phyloP scores from a whole-genome alignment of 2,797 vertebrate genomes.

The Peromyscus melanophrys region DNA sequence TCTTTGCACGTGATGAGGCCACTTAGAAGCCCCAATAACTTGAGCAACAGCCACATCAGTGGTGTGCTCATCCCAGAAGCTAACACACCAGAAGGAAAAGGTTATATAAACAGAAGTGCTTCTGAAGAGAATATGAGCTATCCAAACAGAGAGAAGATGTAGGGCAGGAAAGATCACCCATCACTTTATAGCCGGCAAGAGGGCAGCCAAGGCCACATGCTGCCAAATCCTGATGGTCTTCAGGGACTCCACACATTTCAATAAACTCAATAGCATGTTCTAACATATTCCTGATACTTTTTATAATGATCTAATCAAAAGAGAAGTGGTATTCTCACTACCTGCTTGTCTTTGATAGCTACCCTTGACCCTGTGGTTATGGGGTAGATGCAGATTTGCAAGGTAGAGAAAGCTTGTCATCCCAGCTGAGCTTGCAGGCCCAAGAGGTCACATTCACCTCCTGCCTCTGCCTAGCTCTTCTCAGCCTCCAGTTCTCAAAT shows the following conservation, averaged over 20 bases:
- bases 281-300: conserved; percentile 8
- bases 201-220: background rate
- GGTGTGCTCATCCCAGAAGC: background rate
- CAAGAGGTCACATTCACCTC: background rate
- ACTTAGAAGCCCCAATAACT: background rate
- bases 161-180: background rate
- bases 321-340: conserved; percentile 16
- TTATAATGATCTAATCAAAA: conserved; percentile 36
- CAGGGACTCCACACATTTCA: background rate
- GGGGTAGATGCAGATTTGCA: conserved; percentile 24
- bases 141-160: background rate
- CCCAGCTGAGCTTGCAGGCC: background rate
- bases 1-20: background rate
- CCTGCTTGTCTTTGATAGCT: conserved; percentile 36
- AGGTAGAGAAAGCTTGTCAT: background rate
- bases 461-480: background rate
- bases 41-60: background rate
- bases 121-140: background rate
- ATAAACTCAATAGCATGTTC: conserved; percentile 44
- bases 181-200: background rate
- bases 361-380: conserved; percentile 21
- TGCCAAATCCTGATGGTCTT: conserved; percentile 17
- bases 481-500: background rate
- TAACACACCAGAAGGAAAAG: conserved; percentile 32
- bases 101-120: background rate